phyloP scores from a whole-genome alignment of 92 coral and sea anemone species.

The Epizoanthus scotinus region DNA sequence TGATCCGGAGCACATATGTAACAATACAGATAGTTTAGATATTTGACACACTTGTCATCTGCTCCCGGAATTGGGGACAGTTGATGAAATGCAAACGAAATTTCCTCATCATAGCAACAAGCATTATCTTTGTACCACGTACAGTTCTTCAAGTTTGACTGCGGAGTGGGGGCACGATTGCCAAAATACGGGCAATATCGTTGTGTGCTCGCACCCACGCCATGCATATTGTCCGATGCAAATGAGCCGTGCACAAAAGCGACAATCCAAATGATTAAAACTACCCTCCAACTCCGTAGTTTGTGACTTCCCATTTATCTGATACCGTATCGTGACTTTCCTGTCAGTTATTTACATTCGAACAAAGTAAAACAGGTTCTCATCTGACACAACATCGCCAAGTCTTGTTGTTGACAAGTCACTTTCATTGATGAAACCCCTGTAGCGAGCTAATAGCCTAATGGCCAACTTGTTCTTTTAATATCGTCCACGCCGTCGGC shows the following conservation, averaged over 20 bases:
- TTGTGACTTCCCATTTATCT: slow-evolving; percentile 5
- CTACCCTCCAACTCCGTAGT: not conserved
- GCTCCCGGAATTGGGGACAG: slow-evolving; percentile 79
- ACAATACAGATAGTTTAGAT: slow-evolving; percentile 87
- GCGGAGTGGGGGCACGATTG: slow-evolving; percentile 90
- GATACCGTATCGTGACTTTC: slow-evolving; percentile 40
- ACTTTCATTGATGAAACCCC: slow-evolving; percentile 1
- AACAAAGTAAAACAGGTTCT: not conserved
- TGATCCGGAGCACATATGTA: slow-evolving; percentile 97
- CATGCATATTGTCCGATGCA: slow-evolving; percentile 5
- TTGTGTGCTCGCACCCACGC: slow-evolving; percentile 5
- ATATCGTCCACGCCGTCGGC: not conserved
- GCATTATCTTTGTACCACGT: slow-evolving; percentile 93
- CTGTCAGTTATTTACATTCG: slow-evolving; percentile 14
- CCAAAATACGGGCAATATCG: slow-evolving; percentile 95
- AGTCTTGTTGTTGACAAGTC: slow-evolving; percentile 11
- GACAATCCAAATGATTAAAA: not conserved
- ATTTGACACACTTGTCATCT: slow-evolving; percentile 54
- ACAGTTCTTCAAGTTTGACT: slow-evolving; percentile 78
- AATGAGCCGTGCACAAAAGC: not conserved
- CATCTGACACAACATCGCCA: slow-evolving; percentile 17
- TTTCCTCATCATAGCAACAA: slow-evolving; percentile 86
- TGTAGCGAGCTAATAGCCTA: slow-evolving; percentile 7
- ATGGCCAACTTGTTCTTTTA: not conserved
- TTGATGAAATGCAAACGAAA: slow-evolving; percentile 70